Base-by-base conservation (phyloP, 2,888 invertebrate genomes). In the Lampropteryx suffumata region DNA sequence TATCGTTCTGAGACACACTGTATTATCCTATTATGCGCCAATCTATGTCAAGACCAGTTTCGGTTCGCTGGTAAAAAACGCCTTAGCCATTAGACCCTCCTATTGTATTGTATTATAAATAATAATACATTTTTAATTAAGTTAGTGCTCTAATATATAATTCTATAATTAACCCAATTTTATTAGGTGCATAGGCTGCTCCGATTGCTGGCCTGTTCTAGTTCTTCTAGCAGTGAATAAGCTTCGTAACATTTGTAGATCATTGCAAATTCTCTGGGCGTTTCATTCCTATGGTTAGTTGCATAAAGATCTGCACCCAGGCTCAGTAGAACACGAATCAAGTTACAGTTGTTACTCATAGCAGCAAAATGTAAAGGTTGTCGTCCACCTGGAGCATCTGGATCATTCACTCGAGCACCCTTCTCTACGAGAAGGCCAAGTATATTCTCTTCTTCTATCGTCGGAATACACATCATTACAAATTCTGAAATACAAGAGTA, bases 341-440 rank as follows among this genome's bases (percentile, higher is more conserved):
- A 73, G 1, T 57, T 61, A 30, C 73, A 69, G 54, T 90, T 89
- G 54, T 90, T 82, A 50, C 82, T 83, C 78, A 91, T 86, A 1
- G 91, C 91, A 9, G 89, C 90, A 52, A 89, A 85, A 64, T 92
- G 91, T 29, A 92, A 65, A 0, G 88, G 82, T 60, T 90, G 91
- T 9, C 90, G 78, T 7, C 82, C 77, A 0, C 86, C 88, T 1
- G 85, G 82, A 0, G 78, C 81, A 1, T 74, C 65, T 1, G 74
- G 71, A 46, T 84, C 84, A 42, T 90, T 80, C 3, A 88, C 65
- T 27, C 69, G 12, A 5, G 79, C 84, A 9, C 86, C 90, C 29
- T 84, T 74, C 0, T 68, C 50, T 1, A 88, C 60, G 2, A 91
- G 73, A 9, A 84, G 75, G 8, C 61, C 55, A n/a, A 91, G 67